Base-by-base conservation (phyloP, 2,797 vertebrate species). In the Pelochelys cantorii region DNA sequence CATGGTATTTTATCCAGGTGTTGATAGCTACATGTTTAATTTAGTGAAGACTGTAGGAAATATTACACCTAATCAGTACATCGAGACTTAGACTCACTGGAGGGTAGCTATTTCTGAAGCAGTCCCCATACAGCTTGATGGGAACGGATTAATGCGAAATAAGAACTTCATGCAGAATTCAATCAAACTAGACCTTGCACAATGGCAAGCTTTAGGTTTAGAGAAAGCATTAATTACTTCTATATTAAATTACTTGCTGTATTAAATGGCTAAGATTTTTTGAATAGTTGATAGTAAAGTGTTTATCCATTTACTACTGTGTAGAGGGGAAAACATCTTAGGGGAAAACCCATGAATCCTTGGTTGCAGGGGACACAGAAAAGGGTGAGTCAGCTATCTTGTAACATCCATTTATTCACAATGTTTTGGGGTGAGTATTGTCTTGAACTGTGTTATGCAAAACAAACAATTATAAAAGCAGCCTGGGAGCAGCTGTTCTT, bases 121-220 rank as follows among this genome's bases (percentile, higher is more conserved):
- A 60, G 54, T 77, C 23, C 13, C 75, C 37, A 34, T 52, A 55
- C 25, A 42, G 7, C 7, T 82, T 31, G 31, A 81, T 85, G n/a
- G 86, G 77, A 83, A 92, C 2, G 53, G 10, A 87, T 57, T 90
- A 20, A 78, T 48, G 65, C 88, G 75, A 93, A 95, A 79, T 17
- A 92, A 79, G 77, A 88, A 56, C 60, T 90, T 90, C 90, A 42
- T 79, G 71, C 79, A 55, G 53, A 81, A 25, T 27, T 87, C n/a
- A 87, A 85, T 90, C 53, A 88, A 65, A 31, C 2, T 34, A 83
- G 48, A 1, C 77, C n/a, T 81, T 86, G 18, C 48, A 13, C 22
- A 84, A 59, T 7, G 37, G 27, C 13, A 8, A 31, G 59, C 48
- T 53, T 88, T 25, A 37, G 18, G 65, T 78, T 75, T 89, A 81